Percentiles rank a stretch among this genome's conserved stretches.
These are phyloP conservation scores for Ctenomys sociabilis DNA, from an alignment of 2,113 vertebrate species.

Conservation along the genomic window DNA sequence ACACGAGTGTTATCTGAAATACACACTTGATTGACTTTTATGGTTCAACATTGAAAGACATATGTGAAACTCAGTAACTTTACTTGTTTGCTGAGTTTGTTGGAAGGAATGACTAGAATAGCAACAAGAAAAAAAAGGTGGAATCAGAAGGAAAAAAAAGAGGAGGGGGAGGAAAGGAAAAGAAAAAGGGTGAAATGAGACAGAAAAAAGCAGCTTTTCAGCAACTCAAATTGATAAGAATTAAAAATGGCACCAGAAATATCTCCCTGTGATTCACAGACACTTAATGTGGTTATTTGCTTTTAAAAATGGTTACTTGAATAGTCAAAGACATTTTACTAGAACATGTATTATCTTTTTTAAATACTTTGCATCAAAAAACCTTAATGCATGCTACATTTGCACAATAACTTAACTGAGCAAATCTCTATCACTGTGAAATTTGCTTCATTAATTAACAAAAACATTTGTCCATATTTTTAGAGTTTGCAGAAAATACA, in stretches of 20 bases:
- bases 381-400: not conserved
- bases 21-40: constrained; percentile 47
- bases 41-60: not conserved
- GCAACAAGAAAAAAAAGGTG: too few relatives aligned
- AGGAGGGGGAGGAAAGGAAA: not conserved
- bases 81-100: not conserved
- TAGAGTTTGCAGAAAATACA: not conserved
- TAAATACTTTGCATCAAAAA: not conserved
- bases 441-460: not conserved
- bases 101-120: not conserved
- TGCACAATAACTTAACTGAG: not conserved
- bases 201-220: not conserved
- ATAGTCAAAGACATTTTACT: not conserved
- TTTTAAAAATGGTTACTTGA: not conserved
- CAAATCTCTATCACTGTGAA: not conserved
- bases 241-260: not conserved
- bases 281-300: not conserved
- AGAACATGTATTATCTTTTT: constrained; percentile 8
- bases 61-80: constrained; percentile 40
- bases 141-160: not conserved
- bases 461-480: not conserved
- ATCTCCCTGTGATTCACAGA: not conserved
- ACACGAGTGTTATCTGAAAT: not conserved
- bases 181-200: not conserved
- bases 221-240: not conserved